Evolutionary conservation across 2,113 vertebrate species (phyloP), one percentile per base, ranked within the genome.

Genomic region (Leuciscus idus): DNA sequence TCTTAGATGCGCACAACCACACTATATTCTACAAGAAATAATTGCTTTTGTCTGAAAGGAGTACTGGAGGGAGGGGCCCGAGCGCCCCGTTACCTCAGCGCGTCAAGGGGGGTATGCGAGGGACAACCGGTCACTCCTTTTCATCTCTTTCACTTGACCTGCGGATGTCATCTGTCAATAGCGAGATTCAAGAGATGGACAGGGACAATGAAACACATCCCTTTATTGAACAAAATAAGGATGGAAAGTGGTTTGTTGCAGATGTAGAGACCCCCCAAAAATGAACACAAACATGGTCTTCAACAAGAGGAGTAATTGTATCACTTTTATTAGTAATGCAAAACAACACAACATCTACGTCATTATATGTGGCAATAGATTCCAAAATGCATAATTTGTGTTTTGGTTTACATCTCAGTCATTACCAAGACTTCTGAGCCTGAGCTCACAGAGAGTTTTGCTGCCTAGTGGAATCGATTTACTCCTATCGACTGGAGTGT

Each of bases 1-100:
- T 87, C 85, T 94, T 91, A 85, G 93, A 92, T 90, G 89, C 88
- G 90, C 84, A 28, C 81, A 87, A 62, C 88, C 90, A 92, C 95
- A 96, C 94, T 93, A 93, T 93, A 93, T 95, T 94, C 94, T 94
- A 94, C 95, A 95, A 95, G 94, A 95, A 95, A 95, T 95, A 95
- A 95, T 95, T 95, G 95, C 94, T 95, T 95, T 95, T 95, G 94
- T 95, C 94, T 95, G 94, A 94, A 94, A 94, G 92, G 93, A 95
- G 93, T 92, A 68, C 79, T 78, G 72, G 66, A 88, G 81, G 84
- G 78, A 88, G 87, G 84, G 94, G 93, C 92, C 91, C 91, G 92
- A 92, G 93, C 89, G 88, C 92, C 86, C 89, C 90, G 89, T 55
- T 76, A 89, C 92, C 92, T 88, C 89, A 87, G 87, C 79, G 87